phyloP scores from a whole-genome alignment of 2,797 vertebrate genomes.

The Champsocephalus esox region DNA sequence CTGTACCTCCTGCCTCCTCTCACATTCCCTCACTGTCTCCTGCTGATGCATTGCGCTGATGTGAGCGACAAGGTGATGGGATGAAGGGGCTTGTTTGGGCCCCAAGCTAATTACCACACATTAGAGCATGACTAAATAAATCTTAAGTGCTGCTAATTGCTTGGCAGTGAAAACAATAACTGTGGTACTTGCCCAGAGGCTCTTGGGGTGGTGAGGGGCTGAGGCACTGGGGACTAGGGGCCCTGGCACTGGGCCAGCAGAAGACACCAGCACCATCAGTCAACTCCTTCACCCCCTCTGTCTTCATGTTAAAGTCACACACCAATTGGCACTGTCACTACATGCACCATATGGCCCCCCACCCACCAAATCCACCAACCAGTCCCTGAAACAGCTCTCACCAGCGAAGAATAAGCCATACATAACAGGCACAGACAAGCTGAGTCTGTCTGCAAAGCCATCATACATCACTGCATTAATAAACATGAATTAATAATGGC shows the following conservation, averaged over 20 bases:
- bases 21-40: slow-evolving; percentile 77
- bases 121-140: slow-evolving; percentile 90
- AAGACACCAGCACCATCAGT: slow-evolving; percentile 79
- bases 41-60: slow-evolving; percentile 72
- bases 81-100: slow-evolving; percentile 81
- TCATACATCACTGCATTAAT: slow-evolving; percentile 83
- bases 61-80: slow-evolving; percentile 72
- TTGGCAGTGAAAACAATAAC: slow-evolving; percentile 90
- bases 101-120: slow-evolving; percentile 89
- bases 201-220: slow-evolving; percentile 74
- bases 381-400: slow-evolving; percentile 57
- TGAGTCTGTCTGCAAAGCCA: slow-evolving; percentile 72
- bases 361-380: slow-evolving; percentile 52
- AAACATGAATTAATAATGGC: slow-evolving; percentile 87
- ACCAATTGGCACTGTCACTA: slow-evolving; percentile 77
- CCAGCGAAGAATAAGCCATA: slow-evolving; percentile 63
- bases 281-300: slow-evolving; percentile 64
- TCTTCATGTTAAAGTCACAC: slow-evolving; percentile 74
- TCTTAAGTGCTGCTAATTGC: slow-evolving; percentile 94
- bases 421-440: slow-evolving; percentile 73
- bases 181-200: slow-evolving; percentile 88
- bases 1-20: slow-evolving; percentile 57
- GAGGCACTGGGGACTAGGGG: slow-evolving; percentile 73
- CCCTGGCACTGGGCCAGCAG: slow-evolving; percentile 83
- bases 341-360: slow-evolving; percentile 72